A percentile compares a stretch with the other conserved stretches of the same genome.
Evolutionary conservation across 1,140 invertebrate species (phyloP).

Genomic region (Lasioglossum baleicum): DNA sequence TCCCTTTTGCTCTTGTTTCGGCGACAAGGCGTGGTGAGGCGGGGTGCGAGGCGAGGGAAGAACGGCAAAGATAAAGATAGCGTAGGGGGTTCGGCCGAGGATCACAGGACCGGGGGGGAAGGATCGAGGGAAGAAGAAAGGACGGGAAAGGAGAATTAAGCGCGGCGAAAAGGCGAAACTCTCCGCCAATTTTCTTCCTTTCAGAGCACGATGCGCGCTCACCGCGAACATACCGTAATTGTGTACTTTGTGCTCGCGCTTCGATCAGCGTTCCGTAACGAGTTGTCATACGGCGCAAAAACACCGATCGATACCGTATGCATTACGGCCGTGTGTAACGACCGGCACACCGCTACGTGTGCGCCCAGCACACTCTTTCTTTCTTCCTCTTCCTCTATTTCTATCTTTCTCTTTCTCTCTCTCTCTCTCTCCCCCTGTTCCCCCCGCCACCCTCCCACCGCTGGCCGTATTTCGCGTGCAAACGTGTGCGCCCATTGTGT

Average conservation of each 20-base stretch:
- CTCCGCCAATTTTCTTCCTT: slow-evolving; percentile 48
- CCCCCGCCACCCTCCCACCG: not conserved
- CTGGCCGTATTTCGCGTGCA: slow-evolving; percentile 21
- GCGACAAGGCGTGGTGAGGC: too few species aligned
- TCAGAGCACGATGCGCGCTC: slow-evolving; percentile 32
- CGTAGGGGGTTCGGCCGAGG: not conserved
- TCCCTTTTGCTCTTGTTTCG: slow-evolving; percentile 27
- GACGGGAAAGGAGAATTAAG: slow-evolving; percentile 35
- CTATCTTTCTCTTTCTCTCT: not conserved
- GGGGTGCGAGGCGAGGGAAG: too few species aligned
- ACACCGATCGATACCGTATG: slow-evolving; percentile 63
- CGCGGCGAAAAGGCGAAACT: slow-evolving; percentile 56
- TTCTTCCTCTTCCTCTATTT: not conserved
- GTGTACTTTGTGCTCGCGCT: slow-evolving; percentile 63
- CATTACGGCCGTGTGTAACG: slow-evolving; percentile 54
- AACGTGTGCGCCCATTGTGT: slow-evolving; percentile 32
- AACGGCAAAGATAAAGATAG: not conserved
- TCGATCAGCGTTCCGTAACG: slow-evolving; percentile 67
- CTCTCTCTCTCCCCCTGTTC: too few species aligned
- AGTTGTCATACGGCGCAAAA: slow-evolving; percentile 68
- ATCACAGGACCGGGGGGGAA: too few species aligned
- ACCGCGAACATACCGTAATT: slow-evolving; percentile 52
- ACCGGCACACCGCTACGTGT: slow-evolving; percentile 10
- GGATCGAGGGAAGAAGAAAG: too few species aligned
- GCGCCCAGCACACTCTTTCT: not conserved